phyloP scores from a whole-genome alignment of 2,113 vertebrate genomes.

The Microtus pennsylvanicus region DNA sequence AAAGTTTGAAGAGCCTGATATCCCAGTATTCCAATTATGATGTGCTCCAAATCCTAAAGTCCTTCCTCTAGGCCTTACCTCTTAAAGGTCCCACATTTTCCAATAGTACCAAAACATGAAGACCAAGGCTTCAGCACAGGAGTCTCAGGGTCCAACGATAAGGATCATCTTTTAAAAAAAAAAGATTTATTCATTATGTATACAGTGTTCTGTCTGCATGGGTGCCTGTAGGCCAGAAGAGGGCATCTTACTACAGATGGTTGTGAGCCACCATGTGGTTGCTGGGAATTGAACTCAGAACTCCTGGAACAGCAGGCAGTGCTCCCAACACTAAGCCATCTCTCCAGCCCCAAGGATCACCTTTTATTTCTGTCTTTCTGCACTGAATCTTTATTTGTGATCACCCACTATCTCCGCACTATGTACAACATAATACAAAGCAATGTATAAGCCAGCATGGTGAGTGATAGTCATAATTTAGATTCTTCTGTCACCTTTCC shows the following conservation, averaged over 20 bases:
- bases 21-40: too few relatives aligned
- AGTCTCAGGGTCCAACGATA: background rate
- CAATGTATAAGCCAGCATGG: background rate
- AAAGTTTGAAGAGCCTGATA: background rate
- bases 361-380: background rate
- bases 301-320: too few relatives aligned
- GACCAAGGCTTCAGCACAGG: background rate
- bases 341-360: too few relatives aligned
- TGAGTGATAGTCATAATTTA: background rate
- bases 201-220: too few relatives aligned
- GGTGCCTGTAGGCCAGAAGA: too few relatives aligned
- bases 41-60: background rate
- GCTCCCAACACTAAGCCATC: too few relatives aligned
- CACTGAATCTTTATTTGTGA: background rate
- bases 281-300: too few relatives aligned
- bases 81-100: background rate
- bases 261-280: too few relatives aligned
- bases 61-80: background rate
- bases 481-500: background rate
- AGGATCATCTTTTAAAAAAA: too few relatives aligned
- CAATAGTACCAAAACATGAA: background rate
- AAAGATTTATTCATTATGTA: too few relatives aligned
- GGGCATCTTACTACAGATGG: too few relatives aligned
- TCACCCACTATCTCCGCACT: background rate
- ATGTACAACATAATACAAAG: constrained; percentile 8